These are phyloP conservation scores for Pangasius mekongensis DNA, from an alignment of 2,797 vertebrate genomes.

Conservation along the genomic window DNA sequence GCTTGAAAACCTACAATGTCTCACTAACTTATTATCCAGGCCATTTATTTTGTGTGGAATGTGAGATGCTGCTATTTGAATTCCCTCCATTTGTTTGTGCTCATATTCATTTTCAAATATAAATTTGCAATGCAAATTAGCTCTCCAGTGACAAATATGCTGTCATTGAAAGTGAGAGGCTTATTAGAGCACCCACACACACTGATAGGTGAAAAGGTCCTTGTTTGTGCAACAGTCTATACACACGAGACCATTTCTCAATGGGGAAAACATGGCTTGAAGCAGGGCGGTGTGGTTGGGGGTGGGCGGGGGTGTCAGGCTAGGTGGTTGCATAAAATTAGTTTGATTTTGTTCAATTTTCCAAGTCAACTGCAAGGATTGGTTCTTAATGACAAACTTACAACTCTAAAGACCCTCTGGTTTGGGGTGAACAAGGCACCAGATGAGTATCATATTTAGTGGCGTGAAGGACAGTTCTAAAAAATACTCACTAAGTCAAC, in stretches of 20 bases:
- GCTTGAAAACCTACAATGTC: background rate
- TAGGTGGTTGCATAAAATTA: background rate
- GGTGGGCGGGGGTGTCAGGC: background rate
- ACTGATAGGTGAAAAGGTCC: conserved; percentile 40
- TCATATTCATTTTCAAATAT: conserved; percentile 31
- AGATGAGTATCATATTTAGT: conserved; percentile 20
- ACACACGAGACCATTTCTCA: conserved; percentile 41
- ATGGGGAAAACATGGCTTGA: conserved; percentile 19
- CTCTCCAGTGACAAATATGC: conserved; percentile 27
- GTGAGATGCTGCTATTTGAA: background rate
- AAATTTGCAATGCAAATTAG: conserved; percentile 51
- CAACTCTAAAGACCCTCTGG: conserved; percentile 11
- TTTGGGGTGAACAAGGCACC: conserved; percentile 21
- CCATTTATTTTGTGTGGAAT: conserved; percentile 9
- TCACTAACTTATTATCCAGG: conserved; percentile 7
- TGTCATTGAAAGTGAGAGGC: conserved; percentile 40
- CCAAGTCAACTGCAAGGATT: conserved; percentile 1
- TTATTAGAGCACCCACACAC: conserved; percentile 40
- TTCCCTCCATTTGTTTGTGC: conserved; percentile 20
- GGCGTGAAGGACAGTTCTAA: background rate
- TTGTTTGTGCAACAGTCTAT: conserved; percentile 31
- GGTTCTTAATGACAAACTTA: conserved; percentile 38
- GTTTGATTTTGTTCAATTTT: conserved; percentile 42
- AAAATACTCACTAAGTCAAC: conserved; percentile 22
- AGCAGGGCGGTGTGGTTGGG: background rate